Evolutionary conservation across 2,888 invertebrate genomes (phyloP), one percentile per base, ranked within the genome.

Genomic region (Carcina quercana): DNA sequence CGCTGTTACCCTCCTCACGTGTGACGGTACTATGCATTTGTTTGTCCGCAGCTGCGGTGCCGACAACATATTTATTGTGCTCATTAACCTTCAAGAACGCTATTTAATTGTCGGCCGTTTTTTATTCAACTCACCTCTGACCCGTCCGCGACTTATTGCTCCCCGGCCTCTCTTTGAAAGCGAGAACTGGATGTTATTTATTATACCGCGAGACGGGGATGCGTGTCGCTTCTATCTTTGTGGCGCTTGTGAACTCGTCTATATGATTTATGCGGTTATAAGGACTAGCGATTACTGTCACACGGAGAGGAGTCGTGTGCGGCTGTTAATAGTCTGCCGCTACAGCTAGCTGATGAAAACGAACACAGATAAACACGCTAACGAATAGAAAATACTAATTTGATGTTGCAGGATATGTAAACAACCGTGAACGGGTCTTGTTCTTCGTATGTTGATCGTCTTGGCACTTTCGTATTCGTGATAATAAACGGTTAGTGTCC

Each of bases 81-180:
- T 83, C 82, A 83, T 83, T 83, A 82, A 82, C 83, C 83, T 83
- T 83, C 76, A 75, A 80, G 82, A 82, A 79, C 82, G 78, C 80
- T 78, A 82, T 83, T 82, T 83, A 83, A 83, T 83, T 82, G 83
- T 83, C 72, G 78, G 75, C 74, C 78, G 82, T 83, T 83, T 83
- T 83, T 83, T 82, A 83, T 82, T 75, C 79, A 79, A 66, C 65
- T 82, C 82, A 83, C 82, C 83, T 82, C 57, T 82, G 80, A 80
- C 83, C 82, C 74, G 69, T 64, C 65, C 61, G 69, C 72, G 75
- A 82, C 82, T 82, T 80, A 80, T 83, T 75, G 74, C 80, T 76
- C 70, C 72, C 70, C 79, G 75, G 75, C 55, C 70, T 65, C 68
- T 71, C 79, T 80, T 75, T 78, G 78, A 80, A 80, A 79, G 76